Evolutionary conservation across 2,797 vertebrate species (phyloP).

Genomic region (Sciurus vulgaris): DNA sequence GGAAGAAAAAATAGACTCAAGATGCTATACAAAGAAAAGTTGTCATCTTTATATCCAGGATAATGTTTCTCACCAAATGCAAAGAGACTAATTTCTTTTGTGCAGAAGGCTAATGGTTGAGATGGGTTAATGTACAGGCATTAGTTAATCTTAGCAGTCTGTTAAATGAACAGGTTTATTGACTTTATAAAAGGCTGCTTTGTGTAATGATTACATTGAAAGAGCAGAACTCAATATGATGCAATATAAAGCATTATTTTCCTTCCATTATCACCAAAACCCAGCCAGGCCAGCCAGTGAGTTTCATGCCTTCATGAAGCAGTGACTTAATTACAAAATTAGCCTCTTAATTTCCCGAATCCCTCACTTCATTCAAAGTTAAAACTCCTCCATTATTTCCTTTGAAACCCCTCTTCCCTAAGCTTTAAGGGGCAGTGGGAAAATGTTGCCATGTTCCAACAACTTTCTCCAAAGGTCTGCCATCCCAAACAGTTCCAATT

Average conservation of each 20-base stretch:
- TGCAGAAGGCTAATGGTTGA: slow-evolving; percentile 26
- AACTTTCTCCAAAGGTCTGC: neutral
- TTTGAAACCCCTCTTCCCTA: neutral
- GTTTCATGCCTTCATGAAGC: neutral
- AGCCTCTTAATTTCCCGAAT: slow-evolving; percentile 22
- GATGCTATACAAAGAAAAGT: neutral
- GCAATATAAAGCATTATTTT: neutral
- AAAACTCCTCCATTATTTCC: neutral
- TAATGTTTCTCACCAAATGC: slow-evolving; percentile 32
- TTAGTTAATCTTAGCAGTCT: slow-evolving; percentile 53
- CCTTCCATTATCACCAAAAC: neutral
- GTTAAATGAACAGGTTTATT: slow-evolving; percentile 59
- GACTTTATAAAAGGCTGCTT: slow-evolving; percentile 58
- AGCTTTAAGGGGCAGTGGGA: fast-evolving
- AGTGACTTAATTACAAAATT: neutral
- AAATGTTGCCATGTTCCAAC: fast-evolving
- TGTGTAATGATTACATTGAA: neutral
- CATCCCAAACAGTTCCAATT: neutral
- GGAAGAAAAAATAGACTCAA: neutral
- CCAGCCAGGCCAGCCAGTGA: neutral
- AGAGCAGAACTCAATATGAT: slow-evolving; percentile 26
- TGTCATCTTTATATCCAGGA: neutral
- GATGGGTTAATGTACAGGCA: neutral
- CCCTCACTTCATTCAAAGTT: neutral
- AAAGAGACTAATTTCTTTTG: slow-evolving; percentile 57